These are phyloP conservation scores for Chrysaora quinquecirrha DNA, from an alignment of 30 jellyfish, hydroid and myxozoan genomes.

Conservation along the genomic window DNA sequence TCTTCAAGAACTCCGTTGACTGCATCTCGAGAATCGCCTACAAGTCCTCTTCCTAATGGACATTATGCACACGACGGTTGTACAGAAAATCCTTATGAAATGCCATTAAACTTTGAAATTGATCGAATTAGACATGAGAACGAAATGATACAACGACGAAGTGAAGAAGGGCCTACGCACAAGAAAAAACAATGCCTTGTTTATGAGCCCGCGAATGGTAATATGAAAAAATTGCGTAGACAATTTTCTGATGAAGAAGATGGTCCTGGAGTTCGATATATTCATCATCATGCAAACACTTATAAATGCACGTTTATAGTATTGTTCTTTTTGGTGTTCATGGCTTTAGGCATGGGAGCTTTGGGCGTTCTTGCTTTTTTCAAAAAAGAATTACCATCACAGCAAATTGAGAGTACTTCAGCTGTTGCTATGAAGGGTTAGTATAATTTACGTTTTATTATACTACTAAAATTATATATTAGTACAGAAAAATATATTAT, in stretches of 20 bases:
- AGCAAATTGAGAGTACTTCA: background rate
- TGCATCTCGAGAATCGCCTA: constrained; percentile 32
- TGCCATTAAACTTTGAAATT: constrained; percentile 35
- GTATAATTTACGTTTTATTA: background rate
- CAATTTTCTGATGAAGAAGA: constrained; percentile 61
- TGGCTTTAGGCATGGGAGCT: constrained; percentile 39
- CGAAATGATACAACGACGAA: constrained; percentile 39
- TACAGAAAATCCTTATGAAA: constrained; percentile 52
- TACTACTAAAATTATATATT: too few species aligned
- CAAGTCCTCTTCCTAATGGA: constrained; percentile 26
- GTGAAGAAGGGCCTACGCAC: background rate
- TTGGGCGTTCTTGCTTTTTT: constrained; percentile 10
- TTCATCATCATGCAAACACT: constrained; percentile 24
- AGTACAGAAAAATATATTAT: too few species aligned
- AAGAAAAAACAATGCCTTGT: constrained; percentile 46
- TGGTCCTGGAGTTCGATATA: constrained; percentile 24
- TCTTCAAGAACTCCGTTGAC: constrained; percentile 55
- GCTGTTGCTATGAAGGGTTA: background rate
- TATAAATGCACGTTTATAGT: constrained; percentile 28
- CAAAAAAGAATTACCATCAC: background rate
- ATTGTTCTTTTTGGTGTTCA: constrained; percentile 8
- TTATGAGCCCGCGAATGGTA: constrained; percentile 51
- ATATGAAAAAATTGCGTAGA: background rate
- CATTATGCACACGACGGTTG: background rate
- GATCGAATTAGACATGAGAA: constrained; percentile 55